A percentile compares a stretch with the other conserved stretches of the same genome.
phyloP scores from a whole-genome alignment of 2,888 invertebrate genomes.

The Calliphora vomitoria region DNA sequence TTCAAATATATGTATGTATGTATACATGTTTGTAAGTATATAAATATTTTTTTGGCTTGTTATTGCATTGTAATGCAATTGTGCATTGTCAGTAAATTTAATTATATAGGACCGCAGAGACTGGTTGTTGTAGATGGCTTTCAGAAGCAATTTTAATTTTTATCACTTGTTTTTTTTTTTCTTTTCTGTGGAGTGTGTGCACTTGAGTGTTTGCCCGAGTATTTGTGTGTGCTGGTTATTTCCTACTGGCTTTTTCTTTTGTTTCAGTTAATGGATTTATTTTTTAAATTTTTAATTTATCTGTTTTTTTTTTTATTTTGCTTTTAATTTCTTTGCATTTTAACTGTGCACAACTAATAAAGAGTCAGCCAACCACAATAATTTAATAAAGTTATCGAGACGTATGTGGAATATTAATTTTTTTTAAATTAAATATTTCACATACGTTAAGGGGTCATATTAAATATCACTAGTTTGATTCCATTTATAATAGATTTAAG shows the following conservation, averaged over 20 bases:
- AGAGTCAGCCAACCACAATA: slow-evolving; percentile 33
- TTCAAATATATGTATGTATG: too few relatives aligned
- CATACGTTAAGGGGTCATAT: background rate
- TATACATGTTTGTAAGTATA: background rate
- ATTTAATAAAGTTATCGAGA: slow-evolving; percentile 31
- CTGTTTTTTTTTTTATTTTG: background rate
- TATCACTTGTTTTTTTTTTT: slow-evolving; percentile 39
- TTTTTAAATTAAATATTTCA: background rate
- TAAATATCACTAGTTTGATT: too few relatives aligned
- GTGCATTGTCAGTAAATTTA: slow-evolving; percentile 72
- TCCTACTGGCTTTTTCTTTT: slow-evolving; percentile 26
- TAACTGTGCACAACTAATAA: slow-evolving; percentile 23
- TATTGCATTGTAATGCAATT: slow-evolving; percentile 62
- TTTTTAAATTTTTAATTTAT: slow-evolving; percentile 44
- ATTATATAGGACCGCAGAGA: slow-evolving; percentile 70
- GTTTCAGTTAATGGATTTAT: slow-evolving; percentile 42
- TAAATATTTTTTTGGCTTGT: slow-evolving; percentile 14
- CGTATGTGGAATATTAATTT: slow-evolving; percentile 50
- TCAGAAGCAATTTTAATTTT: slow-evolving; percentile 51
- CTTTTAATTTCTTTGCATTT: slow-evolving; percentile 23
- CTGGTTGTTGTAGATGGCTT: slow-evolving; percentile 39
- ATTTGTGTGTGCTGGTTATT: slow-evolving; percentile 3
- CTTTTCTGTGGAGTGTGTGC: background rate
- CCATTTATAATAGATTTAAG: too few relatives aligned
- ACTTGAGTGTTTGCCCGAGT: background rate